Evolutionary conservation across 2,888 invertebrate species (phyloP), one percentile per base, ranked within the genome.

Genomic region (Cataglyphis altisquamis): DNA sequence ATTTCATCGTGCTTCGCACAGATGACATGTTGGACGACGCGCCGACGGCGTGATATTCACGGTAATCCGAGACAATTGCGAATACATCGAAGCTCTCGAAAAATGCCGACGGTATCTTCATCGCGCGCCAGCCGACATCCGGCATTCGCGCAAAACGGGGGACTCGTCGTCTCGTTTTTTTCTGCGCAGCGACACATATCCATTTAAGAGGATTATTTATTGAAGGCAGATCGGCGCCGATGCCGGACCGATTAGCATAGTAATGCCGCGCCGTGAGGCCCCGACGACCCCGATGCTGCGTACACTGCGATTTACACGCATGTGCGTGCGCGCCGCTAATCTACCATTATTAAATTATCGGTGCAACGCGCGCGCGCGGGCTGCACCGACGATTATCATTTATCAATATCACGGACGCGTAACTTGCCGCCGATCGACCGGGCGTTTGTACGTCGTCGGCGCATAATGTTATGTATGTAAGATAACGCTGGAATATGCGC

Each of bases 311-410:
- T 72, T 39, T 68, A 18, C 36, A 25, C 32, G 45, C 64, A 64
- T 68, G 21, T 68, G 72, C 66, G 72, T 64, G 52, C 64, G 32
- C 64, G 66, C 66, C 45, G 73, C 66, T 91, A 89, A 90, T 91
- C 90, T 88, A 82, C 91, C 85, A 93, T 93, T 93, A 93, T 93
- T 93, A 92, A 93, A 93, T 93, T 93, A 93, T 92, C 91, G 85
- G 75, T 55, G 72, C 41, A 57, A 45, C 67, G 82, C 81, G 84
- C 60, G 83, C 81, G 84, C 57, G 78, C 86, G 84, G 55, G 8
- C n/a, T 68, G 68, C 84, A 82, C 80, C 88, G 88, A 90, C 91
- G 86, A 91, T 91, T 91, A 92, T 91, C 93, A 89, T 93, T 92
- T 92, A 93, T 93, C 93, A 92, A 92, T 91, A 91, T 89, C 90